phyloP scores from a whole-genome alignment of 2,797 vertebrate species.

The Phoeniculus purpureus region DNA sequence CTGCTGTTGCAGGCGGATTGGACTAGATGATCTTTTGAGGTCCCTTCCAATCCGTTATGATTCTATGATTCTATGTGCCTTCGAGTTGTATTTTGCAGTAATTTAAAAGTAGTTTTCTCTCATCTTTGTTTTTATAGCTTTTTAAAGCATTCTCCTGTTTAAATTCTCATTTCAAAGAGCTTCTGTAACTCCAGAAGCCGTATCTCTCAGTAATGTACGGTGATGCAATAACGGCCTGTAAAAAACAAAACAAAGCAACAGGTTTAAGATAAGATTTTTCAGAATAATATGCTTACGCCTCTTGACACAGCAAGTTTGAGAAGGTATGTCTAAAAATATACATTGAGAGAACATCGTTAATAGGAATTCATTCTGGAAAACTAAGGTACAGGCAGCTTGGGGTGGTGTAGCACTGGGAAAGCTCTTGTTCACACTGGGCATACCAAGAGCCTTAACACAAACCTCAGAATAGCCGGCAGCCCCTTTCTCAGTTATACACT shows the following conservation, averaged over 20 bases:
- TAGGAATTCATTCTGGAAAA: not conserved
- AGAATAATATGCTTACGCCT: not conserved
- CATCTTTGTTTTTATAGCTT: not conserved
- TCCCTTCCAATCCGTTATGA: too few species aligned
- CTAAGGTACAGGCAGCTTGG: not conserved
- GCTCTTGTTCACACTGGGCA: not conserved
- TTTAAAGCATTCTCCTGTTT: not conserved
- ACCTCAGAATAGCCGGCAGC: slow-evolving; percentile 45
- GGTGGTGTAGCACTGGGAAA: not conserved
- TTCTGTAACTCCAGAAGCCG: not conserved
- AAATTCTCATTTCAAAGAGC: not conserved
- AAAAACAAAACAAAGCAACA: not conserved
- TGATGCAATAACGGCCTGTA: not conserved
- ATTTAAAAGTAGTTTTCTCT: not conserved
- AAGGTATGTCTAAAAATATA: too few species aligned
- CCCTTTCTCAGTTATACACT: slow-evolving; percentile 65
- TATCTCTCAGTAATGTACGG: not conserved
- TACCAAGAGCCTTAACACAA: slow-evolving; percentile 50
- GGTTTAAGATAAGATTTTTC: not conserved
- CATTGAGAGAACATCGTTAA: not conserved
- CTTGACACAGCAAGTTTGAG: not conserved
- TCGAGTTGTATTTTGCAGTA: not conserved
- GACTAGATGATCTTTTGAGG: too few species aligned
- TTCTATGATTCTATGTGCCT: too few species aligned
- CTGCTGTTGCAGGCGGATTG: too few species aligned